Conservation (phyloP, 92 coral and sea anemone genomes). For the Metridium senile region DNA sequence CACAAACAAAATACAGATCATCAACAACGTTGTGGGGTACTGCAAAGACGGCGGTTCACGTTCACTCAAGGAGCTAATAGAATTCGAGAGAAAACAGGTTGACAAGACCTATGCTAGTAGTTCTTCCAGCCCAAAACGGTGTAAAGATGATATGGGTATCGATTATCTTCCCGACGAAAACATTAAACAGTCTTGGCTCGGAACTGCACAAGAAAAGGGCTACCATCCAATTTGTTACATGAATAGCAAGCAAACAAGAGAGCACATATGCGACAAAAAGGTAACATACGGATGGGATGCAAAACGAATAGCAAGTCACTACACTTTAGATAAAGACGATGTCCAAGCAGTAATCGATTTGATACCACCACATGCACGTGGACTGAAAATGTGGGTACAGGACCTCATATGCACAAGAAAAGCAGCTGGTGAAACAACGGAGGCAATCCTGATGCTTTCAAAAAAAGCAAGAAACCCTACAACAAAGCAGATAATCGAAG, state of each 20-base stretch:
- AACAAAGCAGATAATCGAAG: too few species aligned
- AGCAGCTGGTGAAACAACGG: too few species aligned
- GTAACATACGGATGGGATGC: neutral
- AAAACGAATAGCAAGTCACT: neutral
- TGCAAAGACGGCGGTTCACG: neutral
- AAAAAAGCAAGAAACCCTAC: too few species aligned
- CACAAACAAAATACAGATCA: neutral
- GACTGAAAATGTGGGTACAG: too few species aligned
- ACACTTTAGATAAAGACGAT: neutral
- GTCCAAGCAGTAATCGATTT: neutral
- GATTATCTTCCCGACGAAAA: neutral
- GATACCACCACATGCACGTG: neutral
- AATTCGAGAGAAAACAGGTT: neutral
- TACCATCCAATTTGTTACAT: neutral
- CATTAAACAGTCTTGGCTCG: neutral
- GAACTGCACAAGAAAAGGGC: conserved; percentile 1
- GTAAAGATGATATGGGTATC: conserved; percentile 12
- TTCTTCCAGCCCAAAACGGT: neutral
- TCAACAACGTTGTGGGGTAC: neutral
- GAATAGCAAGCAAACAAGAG: neutral
- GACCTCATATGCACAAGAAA: too few species aligned
- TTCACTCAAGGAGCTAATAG: neutral
- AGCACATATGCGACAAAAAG: neutral
- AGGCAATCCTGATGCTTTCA: too few species aligned
- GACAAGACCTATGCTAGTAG: neutral